Conservation (phyloP, 2,113 vertebrate genomes). For the Parus major region DNA sequence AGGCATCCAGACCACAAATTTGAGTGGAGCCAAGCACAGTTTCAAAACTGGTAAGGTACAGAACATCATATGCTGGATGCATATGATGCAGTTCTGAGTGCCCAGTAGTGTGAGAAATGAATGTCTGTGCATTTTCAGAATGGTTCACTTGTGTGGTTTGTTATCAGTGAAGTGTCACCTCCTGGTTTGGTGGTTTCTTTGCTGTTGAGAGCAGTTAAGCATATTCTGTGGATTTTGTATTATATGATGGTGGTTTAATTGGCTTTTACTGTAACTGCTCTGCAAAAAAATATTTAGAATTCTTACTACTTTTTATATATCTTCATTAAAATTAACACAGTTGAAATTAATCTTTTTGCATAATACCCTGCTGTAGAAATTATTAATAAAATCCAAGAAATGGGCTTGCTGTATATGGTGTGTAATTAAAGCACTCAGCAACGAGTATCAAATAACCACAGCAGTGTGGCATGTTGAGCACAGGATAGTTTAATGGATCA, state of each 20-base stretch:
- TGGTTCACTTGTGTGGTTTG: not conserved
- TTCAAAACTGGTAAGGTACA: slow-evolving; percentile 85
- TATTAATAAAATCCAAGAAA: not conserved
- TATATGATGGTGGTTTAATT: not conserved
- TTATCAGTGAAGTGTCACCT: not conserved
- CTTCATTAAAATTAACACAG: not conserved
- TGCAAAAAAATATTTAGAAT: not conserved
- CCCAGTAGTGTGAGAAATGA: not conserved
- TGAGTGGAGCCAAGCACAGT: slow-evolving; percentile 88
- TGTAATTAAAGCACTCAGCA: not conserved
- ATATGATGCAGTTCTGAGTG: not conserved
- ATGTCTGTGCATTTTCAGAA: not conserved
- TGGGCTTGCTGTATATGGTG: not conserved
- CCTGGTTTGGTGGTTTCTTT: not conserved
- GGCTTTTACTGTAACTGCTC: not conserved
- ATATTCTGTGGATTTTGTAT: not conserved
- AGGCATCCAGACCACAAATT: slow-evolving; percentile 94
- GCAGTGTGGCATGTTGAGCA: not conserved
- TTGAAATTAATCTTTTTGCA: not conserved
- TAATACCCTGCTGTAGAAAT: not conserved
- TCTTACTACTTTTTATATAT: not conserved
- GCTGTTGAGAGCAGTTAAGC: not conserved
- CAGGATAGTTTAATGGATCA: not conserved
- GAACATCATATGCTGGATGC: not conserved
- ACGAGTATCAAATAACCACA: not conserved